Conservation (phyloP, 2,888 invertebrate species). For the Oscheius sp. region DNA sequence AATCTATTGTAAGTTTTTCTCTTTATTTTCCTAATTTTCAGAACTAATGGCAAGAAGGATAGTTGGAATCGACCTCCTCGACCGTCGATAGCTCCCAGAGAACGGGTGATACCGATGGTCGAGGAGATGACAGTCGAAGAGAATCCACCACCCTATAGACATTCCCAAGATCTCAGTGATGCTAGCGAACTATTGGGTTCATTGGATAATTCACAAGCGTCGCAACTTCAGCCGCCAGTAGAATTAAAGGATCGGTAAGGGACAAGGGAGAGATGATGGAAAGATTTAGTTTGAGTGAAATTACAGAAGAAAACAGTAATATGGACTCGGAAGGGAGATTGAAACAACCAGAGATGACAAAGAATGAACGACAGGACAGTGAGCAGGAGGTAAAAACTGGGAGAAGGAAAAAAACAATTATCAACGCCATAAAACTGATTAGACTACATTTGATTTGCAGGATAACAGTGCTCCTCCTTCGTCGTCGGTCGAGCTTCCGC, state of each 20-base stretch:
- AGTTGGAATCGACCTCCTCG: slow-evolving; percentile 3
- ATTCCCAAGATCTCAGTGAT: slow-evolving; percentile 25
- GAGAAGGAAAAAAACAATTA: no score
- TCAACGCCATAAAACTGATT: no score
- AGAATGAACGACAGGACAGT: background rate
- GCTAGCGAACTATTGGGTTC: background rate
- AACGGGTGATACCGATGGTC: no score
- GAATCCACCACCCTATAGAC: slow-evolving; percentile 18
- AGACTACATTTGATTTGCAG: no score
- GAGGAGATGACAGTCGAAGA: background rate
- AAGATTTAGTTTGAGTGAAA: slow-evolving; percentile 10
- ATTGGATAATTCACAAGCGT: slow-evolving; percentile 5
- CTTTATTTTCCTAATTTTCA: background rate
- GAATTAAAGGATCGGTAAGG: slow-evolving; percentile 12
- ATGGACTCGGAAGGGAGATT: background rate
- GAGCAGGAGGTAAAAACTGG: background rate
- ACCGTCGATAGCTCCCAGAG: background rate
- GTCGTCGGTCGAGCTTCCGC: background rate
- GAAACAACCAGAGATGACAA: background rate
- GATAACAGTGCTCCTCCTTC: slow-evolving; percentile 4
- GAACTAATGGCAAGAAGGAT: slow-evolving; percentile 1
- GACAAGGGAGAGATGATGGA: background rate
- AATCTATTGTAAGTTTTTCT: background rate
- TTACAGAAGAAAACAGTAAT: slow-evolving; percentile 23
- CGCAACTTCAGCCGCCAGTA: background rate